Conservation (phyloP, 2,888 invertebrate genomes). For the Sarcophaga subvicina region DNA sequence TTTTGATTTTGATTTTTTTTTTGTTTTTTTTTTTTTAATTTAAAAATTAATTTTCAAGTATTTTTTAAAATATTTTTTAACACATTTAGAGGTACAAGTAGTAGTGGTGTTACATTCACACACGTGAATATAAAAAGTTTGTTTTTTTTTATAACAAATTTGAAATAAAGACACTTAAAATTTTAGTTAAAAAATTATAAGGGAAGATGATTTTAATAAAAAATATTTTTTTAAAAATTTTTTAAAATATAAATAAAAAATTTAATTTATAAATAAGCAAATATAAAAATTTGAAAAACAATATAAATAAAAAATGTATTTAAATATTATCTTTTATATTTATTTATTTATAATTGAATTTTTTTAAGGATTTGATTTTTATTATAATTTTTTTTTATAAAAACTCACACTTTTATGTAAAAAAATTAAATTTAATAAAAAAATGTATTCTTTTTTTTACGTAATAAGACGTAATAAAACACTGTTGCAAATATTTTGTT, state of each 20-base stretch:
- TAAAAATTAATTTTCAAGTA: conserved; percentile 41
- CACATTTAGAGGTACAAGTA: conserved; percentile 53
- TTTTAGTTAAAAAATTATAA: conserved; percentile 75
- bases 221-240: conserved; percentile 20
- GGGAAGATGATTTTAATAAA: conserved; percentile 32
- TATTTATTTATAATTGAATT: not conserved
- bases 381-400: not conserved
- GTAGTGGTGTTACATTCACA: conserved; percentile 18
- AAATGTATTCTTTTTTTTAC: conserved; percentile 50
- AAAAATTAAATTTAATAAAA: conserved; percentile 2
- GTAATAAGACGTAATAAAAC: conserved; percentile 38
- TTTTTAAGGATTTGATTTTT: conserved; percentile 4
- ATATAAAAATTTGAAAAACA: not conserved
- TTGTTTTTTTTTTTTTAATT: conserved; percentile 58
- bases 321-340: conserved; percentile 16
- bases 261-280: conserved; percentile 53
- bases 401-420: conserved; percentile 72
- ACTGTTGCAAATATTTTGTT: conserved; percentile 11
- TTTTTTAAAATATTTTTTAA: conserved; percentile 40
- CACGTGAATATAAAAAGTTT: conserved; percentile 23
- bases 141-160: conserved; percentile 66
- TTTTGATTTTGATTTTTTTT: conserved; percentile 53
- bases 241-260: conserved; percentile 68
- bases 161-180: conserved; percentile 81
- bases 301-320: not conserved